A percentile compares a stretch with the other conserved stretches of the same genome.
These are phyloP conservation scores for Megaustenia siamemsis DNA, from an alignment of 2,888 invertebrate genomes.

Conservation along the genomic window DNA sequence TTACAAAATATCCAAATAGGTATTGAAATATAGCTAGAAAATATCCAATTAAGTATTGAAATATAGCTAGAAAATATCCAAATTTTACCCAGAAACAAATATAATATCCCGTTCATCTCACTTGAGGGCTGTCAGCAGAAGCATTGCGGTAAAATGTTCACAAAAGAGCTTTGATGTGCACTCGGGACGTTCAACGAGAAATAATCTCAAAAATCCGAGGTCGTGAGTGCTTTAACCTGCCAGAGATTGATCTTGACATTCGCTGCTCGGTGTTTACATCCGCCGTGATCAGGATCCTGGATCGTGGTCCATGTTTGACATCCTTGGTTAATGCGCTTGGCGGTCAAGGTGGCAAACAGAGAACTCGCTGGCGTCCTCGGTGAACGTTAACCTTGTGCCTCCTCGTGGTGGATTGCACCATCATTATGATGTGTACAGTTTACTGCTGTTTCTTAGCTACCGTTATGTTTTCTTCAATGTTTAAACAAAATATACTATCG, in stretches of 20 bases:
- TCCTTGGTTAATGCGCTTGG: background rate
- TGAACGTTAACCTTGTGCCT: too few species aligned
- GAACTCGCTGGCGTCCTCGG: background rate
- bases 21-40: too few species aligned
- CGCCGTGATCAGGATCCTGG: background rate
- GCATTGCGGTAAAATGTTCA: background rate
- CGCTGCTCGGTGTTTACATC: slow-evolving; percentile 7
- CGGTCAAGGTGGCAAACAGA: background rate
- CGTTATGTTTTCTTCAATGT: too few species aligned
- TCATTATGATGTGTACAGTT: background rate
- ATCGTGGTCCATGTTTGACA: background rate
- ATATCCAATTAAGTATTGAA: too few species aligned
- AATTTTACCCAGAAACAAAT: background rate
- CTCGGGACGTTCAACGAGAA: background rate
- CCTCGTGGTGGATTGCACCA: background rate
- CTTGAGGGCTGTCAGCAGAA: too few species aligned
- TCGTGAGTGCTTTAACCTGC: slow-evolving; percentile 8
- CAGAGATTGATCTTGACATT: slow-evolving; percentile 1
- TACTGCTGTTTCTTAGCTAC: background rate
- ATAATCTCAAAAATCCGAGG: background rate
- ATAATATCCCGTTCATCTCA: slow-evolving; percentile 14
- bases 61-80: background rate
- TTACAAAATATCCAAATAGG: too few species aligned
- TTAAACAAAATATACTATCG: too few species aligned
- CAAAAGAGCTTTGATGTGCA: background rate